These are phyloP conservation scores for Andrena dorsata DNA, from an alignment of 2,888 invertebrate genomes.

Conservation along the genomic window DNA sequence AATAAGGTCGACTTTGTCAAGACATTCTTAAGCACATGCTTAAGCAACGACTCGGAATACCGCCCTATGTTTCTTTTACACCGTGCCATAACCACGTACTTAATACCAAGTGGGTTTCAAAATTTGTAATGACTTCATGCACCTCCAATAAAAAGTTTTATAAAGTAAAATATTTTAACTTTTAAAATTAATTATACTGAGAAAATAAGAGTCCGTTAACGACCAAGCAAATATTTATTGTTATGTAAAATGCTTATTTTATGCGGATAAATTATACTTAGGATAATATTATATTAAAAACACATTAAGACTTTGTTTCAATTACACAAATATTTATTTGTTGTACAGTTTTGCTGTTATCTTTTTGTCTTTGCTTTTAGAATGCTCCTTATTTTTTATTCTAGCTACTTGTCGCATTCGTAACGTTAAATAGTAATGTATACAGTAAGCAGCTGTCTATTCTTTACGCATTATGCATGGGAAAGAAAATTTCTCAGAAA, in stretches of 20 bases:
- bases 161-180: constrained; percentile 1
- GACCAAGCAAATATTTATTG: too few relatives aligned
- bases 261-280: neutral
- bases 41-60: too few relatives aligned
- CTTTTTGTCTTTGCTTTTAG: neutral
- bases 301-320: neutral
- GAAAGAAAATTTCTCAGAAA: neutral
- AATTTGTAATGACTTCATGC: too few relatives aligned
- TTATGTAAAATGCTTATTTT: too few relatives aligned
- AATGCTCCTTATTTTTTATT: neutral
- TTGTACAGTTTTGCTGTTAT: neutral
- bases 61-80: too few relatives aligned
- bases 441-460: neutral
- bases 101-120: neutral
- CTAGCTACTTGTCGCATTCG: neutral
- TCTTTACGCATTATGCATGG: neutral
- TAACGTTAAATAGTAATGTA: neutral
- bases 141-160: too few relatives aligned
- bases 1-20: too few relatives aligned
- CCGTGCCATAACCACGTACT: constrained; percentile 4
- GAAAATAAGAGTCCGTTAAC: too few relatives aligned
- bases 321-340: neutral
- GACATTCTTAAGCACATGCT: too few relatives aligned
- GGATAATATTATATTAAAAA: neutral
- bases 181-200: neutral